phyloP scores from a whole-genome alignment of 37 sponge, comb jelly and placozoan species.

The Spongia lamella region DNA sequence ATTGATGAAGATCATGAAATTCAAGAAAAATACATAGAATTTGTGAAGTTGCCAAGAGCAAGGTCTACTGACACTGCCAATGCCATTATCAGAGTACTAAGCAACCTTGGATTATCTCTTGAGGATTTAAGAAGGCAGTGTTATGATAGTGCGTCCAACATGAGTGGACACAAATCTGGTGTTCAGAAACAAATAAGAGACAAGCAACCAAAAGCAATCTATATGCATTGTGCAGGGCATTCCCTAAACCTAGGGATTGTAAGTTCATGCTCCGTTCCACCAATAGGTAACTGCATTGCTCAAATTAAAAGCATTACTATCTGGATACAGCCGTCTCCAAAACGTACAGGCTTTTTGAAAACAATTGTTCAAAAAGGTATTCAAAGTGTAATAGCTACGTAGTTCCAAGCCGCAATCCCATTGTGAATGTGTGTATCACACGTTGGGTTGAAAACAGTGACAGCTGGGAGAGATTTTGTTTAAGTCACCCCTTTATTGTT shows the following conservation, averaged over 20 bases:
- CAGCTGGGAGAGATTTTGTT: conserved; percentile 56
- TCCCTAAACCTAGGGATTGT: conserved; percentile 56
- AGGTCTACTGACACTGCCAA: conserved; percentile 55
- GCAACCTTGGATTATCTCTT: conserved; percentile 45
- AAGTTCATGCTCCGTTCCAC: conserved; percentile 33
- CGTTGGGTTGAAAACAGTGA: conserved; percentile 72
- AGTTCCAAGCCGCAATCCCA: conserved; percentile 23
- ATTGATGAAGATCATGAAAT: conserved; percentile 30
- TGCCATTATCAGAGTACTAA: conserved; percentile 37
- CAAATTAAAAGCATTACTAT: conserved; percentile 48
- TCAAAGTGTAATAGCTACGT: conserved; percentile 10
- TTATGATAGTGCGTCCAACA: conserved; percentile 66
- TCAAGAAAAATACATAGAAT: conserved; percentile 49
- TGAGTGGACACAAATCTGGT: conserved; percentile 70
- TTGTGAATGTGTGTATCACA: conserved; percentile 59
- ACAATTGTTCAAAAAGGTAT: conserved; percentile 6
- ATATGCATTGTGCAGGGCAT: conserved; percentile 64
- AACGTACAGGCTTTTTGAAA: conserved; percentile 48
- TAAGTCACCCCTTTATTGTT: conserved; percentile 47
- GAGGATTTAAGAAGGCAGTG: conserved; percentile 53
- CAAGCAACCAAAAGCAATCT: conserved; percentile 52
- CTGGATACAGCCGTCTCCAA: conserved; percentile 48
- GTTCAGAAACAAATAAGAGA: conserved; percentile 59
- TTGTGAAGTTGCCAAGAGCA: conserved; percentile 47
- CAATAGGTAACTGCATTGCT: conserved; percentile 32